Evolutionary conservation across 2,888 invertebrate species (phyloP).

Genomic region (Hypsopygia costalis): DNA sequence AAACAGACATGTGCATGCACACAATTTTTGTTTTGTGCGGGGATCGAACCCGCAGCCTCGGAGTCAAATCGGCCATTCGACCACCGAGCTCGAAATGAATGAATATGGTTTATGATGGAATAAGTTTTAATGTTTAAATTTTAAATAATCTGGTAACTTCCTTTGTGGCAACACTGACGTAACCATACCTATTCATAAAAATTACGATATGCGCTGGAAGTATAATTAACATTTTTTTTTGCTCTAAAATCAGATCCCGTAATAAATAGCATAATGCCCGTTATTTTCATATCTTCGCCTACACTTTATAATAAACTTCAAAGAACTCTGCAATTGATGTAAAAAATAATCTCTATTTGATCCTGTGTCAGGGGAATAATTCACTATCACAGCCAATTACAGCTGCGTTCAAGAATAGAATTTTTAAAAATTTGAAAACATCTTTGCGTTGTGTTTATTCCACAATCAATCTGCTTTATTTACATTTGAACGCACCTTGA

Average conservation of each 20-base stretch:
- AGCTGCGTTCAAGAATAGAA: not conserved
- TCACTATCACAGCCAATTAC: not conserved
- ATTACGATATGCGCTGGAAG: not conserved
- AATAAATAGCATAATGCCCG: not conserved
- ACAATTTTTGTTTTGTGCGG: no score
- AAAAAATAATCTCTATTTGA: not conserved
- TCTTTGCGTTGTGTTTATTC: not conserved
- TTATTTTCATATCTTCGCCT: not conserved
- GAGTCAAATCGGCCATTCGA: no score
- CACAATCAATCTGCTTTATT: no score
- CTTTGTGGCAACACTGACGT: no score
- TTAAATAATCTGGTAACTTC: no score
- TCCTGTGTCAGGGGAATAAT: not conserved
- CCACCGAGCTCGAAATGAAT: no score
- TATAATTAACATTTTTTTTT: not conserved
- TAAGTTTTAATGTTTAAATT: no score
- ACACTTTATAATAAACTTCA: not conserved
- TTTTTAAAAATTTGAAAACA: not conserved
- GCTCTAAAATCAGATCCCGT: no score
- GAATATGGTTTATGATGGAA: no score
- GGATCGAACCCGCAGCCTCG: no score
- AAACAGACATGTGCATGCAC: no score
- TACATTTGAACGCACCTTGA: not conserved
- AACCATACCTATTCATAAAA: no score
- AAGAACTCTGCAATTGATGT: not conserved